Conservation (phyloP, 1,140 invertebrate species). For the Polypedilum vanderplanki region DNA sequence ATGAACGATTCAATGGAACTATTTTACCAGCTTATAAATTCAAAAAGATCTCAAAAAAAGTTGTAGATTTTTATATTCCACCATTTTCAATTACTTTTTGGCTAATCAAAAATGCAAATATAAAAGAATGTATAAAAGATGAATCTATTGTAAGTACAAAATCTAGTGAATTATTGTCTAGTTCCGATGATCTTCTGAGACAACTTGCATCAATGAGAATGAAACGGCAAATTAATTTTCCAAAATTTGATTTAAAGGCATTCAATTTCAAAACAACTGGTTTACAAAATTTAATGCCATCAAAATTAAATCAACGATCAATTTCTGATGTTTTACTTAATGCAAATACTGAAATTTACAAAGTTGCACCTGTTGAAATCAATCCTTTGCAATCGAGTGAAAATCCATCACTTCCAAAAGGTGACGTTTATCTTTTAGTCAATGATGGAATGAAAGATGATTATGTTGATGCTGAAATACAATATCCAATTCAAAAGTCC, state of each 20-base stretch:
- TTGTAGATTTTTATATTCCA: neutral
- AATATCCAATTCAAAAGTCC: neutral
- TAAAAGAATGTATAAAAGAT: neutral
- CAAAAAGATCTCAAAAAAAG: neutral
- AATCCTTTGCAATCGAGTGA: conserved; percentile 21
- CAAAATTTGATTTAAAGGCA: neutral
- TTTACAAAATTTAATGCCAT: neutral
- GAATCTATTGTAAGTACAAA: neutral
- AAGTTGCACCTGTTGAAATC: neutral
- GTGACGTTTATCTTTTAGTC: neutral
- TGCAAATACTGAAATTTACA: conserved; percentile 9
- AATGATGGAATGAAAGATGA: neutral
- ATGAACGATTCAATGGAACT: neutral
- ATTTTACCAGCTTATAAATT: conserved; percentile 1
- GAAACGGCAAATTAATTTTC: conserved; percentile 7
- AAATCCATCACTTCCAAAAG: conserved; percentile 17
- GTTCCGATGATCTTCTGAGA: neutral
- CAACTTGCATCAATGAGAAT: neutral
- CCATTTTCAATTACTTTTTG: neutral
- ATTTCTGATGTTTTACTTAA: neutral
- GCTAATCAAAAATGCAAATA: neutral
- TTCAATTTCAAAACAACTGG: neutral
- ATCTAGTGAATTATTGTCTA: neutral
- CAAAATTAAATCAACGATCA: neutral
- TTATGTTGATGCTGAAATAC: conserved; percentile 3